These are phyloP conservation scores for Centroberyx gerrardi DNA, from an alignment of 2,797 vertebrate species.

Conservation along the genomic window DNA sequence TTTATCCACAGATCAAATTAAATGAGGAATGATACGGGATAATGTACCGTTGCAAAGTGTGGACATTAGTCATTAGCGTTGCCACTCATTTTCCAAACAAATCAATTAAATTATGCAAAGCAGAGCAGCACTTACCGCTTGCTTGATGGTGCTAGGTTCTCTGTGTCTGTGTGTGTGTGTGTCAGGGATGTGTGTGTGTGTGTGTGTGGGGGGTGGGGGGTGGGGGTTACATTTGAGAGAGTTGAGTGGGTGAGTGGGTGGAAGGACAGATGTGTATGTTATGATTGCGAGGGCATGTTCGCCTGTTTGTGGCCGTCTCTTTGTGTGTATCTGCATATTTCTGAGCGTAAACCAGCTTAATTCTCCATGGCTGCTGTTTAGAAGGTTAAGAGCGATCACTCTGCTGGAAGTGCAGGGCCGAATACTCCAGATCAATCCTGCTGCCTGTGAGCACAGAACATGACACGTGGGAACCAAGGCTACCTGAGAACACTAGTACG, in stretches of 20 bases:
- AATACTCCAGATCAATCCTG: constrained; percentile 50
- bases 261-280: constrained; percentile 44
- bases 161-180: constrained; percentile 1
- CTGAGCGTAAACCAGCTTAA: constrained; percentile 11
- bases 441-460: constrained; percentile 31
- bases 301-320: neutral
- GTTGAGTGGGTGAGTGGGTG: constrained; percentile 39
- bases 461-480: constrained; percentile 30
- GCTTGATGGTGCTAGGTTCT: neutral
- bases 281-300: neutral
- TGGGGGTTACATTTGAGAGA: constrained; percentile 16
- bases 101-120: constrained; percentile 73
- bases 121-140: constrained; percentile 28
- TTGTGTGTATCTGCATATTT: constrained; percentile 18
- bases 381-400: constrained; percentile 65
- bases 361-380: constrained; percentile 52
- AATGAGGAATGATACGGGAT: constrained; percentile 19
- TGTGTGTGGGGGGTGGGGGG: constrained; percentile 18
- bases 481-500: constrained; percentile 26
- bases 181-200: neutral
- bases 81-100: constrained; percentile 57
- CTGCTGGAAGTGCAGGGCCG: constrained; percentile 35
- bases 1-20: constrained; percentile 19
- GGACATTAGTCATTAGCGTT: constrained; percentile 40
- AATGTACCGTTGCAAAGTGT: constrained; percentile 6